Base-by-base conservation (phyloP, 2,888 invertebrate genomes). In the Acanthacorydalis orientalis region DNA sequence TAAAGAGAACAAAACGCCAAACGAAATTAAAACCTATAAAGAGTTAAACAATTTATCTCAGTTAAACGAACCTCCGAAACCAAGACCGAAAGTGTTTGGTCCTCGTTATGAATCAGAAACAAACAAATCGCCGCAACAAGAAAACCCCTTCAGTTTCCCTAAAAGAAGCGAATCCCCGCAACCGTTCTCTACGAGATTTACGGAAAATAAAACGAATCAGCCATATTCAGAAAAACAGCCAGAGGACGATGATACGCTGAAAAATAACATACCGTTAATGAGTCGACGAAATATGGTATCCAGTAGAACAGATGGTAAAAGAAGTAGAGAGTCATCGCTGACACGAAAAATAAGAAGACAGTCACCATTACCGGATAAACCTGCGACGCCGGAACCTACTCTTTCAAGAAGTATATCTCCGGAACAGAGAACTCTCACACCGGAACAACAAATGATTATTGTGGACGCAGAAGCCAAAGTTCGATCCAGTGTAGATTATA, bases 391-490 rank as follows among this genome's bases (percentile, higher is more conserved):
- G 31, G 43, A 42, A 45, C 49, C 7, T n/a, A 34, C 11, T 15
- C 38, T 37, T 31, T 15, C 23, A 16, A 42, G 40, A 41, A 14
- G 12, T 33, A 42, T 45, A 16, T 39, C 51, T 14, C 49, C 50
- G 14, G 46, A 46, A 35, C 44, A 49, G 11, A n/a, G 51, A 32
- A 42, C 50, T 23, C 38, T 51, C n/a, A 50, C 51, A 14, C 51
- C 52, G 10, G 65, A 69, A 52, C 73, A 72, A 49, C 70, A 74
- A 54, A 70, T 74, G 56, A 57, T 80, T 45, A 72, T 74, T 51
- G 69, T 75, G 51, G 71, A 76, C 56, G 78, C 83, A 1, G 77
- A 80, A 57, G 69, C 70, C 33, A 80, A 77, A 54, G 82, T 84
- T 1, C 73, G 79, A 52, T 74, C 80, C 1, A 76, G 74, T 0